A percentile compares a stretch with the other conserved stretches of the same genome.
These are phyloP conservation scores for Phrynosoma platyrhinos DNA, from an alignment of 2,113 vertebrate species.

Conservation along the genomic window DNA sequence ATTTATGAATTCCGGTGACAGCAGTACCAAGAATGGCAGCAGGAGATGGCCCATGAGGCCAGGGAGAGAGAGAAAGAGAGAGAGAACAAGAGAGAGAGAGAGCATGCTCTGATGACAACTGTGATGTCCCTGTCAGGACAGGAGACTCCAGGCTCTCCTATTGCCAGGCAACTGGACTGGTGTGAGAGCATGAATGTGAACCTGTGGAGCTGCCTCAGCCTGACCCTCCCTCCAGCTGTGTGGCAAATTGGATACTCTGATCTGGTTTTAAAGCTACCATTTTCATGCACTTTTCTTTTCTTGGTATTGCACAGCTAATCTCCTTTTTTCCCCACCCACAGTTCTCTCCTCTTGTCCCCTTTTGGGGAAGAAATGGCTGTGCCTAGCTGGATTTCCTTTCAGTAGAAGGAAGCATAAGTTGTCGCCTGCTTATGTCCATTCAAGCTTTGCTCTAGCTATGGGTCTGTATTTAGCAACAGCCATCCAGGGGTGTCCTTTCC, in stretches of 20 bases:
- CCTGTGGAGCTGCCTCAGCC: constrained; percentile 64
- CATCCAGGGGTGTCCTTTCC: constrained; percentile 25
- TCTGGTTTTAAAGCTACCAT: constrained; percentile 76
- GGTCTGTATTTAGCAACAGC: constrained; percentile 43
- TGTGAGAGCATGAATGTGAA: constrained; percentile 74
- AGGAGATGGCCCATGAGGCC: constrained; percentile 72
- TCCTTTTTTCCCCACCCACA: constrained; percentile 70
- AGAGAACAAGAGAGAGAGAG: constrained; percentile 41
- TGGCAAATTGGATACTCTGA: constrained; percentile 72
- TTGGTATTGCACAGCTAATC: constrained; percentile 73
- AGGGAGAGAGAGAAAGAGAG: constrained; percentile 51
- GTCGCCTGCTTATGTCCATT: constrained; percentile 62
- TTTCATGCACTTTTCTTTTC: constrained; percentile 76
- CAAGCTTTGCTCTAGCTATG: constrained; percentile 35
- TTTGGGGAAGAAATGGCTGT: constrained; percentile 54
- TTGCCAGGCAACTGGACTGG: constrained; percentile 69
- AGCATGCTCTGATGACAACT: constrained; percentile 70
- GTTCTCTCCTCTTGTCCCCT: constrained; percentile 56
- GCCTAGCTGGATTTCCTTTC: constrained; percentile 48
- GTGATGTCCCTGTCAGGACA: constrained; percentile 73
- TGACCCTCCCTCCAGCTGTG: constrained; percentile 65
- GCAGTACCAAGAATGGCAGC: constrained; percentile 47
- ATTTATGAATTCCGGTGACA: constrained; percentile 99
- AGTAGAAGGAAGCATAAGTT: constrained; percentile 63
- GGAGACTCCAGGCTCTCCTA: constrained; percentile 72